Evolutionary conservation across 2,888 invertebrate species (phyloP).

Genomic region (Drosophila peninsularis): DNA sequence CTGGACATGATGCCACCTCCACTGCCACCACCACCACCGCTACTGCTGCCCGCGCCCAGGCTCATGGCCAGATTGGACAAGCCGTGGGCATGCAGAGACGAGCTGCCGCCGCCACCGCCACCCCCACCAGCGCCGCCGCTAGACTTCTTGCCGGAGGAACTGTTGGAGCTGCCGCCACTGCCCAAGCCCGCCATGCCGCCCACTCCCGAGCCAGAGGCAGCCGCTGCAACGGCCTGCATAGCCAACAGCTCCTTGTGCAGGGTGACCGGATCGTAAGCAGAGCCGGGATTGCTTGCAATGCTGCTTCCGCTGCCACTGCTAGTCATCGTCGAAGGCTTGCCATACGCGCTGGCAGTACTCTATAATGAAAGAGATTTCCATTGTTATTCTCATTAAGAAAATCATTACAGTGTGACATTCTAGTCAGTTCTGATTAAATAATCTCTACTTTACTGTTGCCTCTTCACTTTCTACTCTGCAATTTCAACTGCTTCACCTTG

Average conservation of each 20-base stretch:
- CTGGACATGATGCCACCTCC: conserved; percentile 58
- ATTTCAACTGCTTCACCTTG: neutral
- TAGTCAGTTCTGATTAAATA: too few relatives aligned
- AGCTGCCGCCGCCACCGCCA: conserved; percentile 31
- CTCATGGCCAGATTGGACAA: conserved; percentile 61
- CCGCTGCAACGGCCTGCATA: conserved; percentile 85
- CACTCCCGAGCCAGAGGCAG: conserved; percentile 76
- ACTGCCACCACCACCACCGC: conserved; percentile 40
- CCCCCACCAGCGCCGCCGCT: conserved; percentile 26
- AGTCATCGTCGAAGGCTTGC: conserved; percentile 81
- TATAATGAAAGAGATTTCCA: too few relatives aligned
- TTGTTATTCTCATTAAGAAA: too few relatives aligned
- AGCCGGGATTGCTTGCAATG: conserved; percentile 80
- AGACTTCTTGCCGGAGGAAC: conserved; percentile 68
- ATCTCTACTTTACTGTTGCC: too few relatives aligned
- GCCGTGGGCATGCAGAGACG: conserved; percentile 64
- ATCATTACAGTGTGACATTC: too few relatives aligned
- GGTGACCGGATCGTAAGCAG: conserved; percentile 84
- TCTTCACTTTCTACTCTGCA: neutral
- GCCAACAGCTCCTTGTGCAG: conserved; percentile 85
- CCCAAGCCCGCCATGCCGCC: conserved; percentile 46
- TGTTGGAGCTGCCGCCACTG: conserved; percentile 48
- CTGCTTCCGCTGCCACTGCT: conserved; percentile 73
- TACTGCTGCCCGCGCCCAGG: conserved; percentile 26
- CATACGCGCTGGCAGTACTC: conserved; percentile 83